Percentiles rank a stretch among this genome's conserved stretches.
Conservation (phyloP, 1,140 invertebrate genomes). For the Heliconius himera region DNA sequence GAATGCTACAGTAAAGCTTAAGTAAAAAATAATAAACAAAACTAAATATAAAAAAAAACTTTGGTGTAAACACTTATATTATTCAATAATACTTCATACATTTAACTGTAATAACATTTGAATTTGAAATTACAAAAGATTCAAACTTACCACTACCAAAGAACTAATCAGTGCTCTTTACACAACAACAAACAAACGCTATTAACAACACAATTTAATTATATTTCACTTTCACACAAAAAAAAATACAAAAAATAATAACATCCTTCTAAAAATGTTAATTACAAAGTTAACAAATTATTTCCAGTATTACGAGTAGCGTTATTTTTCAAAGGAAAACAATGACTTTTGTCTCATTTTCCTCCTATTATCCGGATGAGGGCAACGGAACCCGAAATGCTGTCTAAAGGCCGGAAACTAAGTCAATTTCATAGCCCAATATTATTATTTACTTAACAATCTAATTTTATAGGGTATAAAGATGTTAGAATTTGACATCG, state of each 20-base stretch:
- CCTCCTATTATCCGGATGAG: constrained; percentile 28
- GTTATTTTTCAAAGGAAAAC: constrained; percentile 23
- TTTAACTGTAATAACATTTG: no score
- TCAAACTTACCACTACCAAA: no score
- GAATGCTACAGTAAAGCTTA: no score
- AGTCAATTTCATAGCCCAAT: neutral
- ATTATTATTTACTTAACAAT: neutral
- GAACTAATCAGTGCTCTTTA: no score
- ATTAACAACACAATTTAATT: no score
- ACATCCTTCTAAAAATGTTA: neutral
- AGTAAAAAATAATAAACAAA: no score
- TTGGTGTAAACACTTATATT: no score
- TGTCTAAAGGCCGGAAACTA: neutral
- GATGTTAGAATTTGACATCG: neutral
- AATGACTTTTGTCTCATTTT: constrained; percentile 20
- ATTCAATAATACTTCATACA: no score
- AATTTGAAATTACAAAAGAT: no score
- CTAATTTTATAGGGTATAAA: neutral
- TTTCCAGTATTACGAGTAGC: neutral
- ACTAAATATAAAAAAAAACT: no score
- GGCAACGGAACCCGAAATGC: constrained; percentile 5
- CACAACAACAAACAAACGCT: no score
- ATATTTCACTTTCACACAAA: neutral
- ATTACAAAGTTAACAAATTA: constrained; percentile 5
- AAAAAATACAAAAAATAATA: neutral